These are phyloP conservation scores for Cyphomyrus discorhynchus DNA, from an alignment of 2,113 vertebrate species.

Conservation along the genomic window DNA sequence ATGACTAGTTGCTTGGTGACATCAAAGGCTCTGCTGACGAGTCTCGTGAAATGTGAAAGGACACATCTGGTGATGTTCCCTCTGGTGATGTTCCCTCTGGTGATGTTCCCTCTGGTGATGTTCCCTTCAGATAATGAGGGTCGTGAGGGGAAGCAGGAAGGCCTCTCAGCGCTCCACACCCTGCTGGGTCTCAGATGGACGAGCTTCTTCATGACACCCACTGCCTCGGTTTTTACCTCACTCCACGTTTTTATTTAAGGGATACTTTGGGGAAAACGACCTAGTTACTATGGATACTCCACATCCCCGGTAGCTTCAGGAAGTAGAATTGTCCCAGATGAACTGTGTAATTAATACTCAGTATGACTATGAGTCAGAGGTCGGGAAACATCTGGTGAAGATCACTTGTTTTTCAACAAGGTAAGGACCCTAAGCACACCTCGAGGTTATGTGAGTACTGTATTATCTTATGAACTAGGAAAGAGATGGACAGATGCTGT, in stretches of 20 bases:
- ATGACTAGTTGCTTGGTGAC: constrained; percentile 23
- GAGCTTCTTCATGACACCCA: neutral
- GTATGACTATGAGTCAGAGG: neutral
- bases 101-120: neutral
- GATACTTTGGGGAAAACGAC: neutral
- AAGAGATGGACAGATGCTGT: neutral
- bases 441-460: neutral
- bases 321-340: neutral
- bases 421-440: neutral
- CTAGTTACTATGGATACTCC: neutral
- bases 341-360: neutral
- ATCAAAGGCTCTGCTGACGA: constrained; percentile 12
- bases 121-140: neutral
- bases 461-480: neutral
- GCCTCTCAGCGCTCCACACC: neutral
- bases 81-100: no score
- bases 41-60: constrained; percentile 19
- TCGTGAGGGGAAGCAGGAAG: neutral
- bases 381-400: neutral
- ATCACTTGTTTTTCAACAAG: neutral
- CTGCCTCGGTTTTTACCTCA: neutral
- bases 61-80: no score
- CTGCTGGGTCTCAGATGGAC: neutral
- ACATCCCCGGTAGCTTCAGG: neutral
- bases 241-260: neutral